phyloP scores from a whole-genome alignment of 1,140 invertebrate genomes.

The Drosophila chauvacae region DNA sequence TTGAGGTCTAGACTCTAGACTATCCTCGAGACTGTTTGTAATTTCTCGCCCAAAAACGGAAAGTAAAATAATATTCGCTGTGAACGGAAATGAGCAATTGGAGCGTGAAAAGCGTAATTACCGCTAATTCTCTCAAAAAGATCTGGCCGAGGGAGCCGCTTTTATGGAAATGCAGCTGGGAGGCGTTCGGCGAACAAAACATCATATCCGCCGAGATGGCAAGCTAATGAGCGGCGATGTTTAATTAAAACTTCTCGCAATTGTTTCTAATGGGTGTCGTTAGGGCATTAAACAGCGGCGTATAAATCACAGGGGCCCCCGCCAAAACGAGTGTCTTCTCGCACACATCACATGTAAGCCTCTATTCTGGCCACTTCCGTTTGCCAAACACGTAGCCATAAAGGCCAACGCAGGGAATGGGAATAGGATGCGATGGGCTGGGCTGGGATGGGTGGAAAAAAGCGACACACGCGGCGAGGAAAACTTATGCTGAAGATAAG shows the following conservation, averaged over 20 bases:
- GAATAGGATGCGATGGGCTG: constrained; percentile 1
- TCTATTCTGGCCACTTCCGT: constrained; percentile 76
- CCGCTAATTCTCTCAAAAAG: constrained; percentile 53
- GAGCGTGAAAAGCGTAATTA: constrained; percentile 77
- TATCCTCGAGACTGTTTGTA: constrained; percentile 28
- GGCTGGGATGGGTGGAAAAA: not conserved
- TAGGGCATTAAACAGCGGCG: constrained; percentile 73
- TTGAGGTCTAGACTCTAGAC: constrained; percentile 16
- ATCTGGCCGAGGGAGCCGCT: constrained; percentile 47
- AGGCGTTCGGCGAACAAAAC: not conserved
- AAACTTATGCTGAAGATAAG: constrained; percentile 73
- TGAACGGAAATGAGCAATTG: constrained; percentile 75
- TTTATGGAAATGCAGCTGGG: constrained; percentile 59
- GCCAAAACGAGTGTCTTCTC: constrained; percentile 39
- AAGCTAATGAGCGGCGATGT: constrained; percentile 64
- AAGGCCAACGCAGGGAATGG: constrained; percentile 43
- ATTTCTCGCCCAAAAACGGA: constrained; percentile 50
- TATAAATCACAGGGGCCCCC: constrained; percentile 68
- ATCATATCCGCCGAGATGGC: constrained; percentile 17
- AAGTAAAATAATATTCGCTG: constrained; percentile 40
- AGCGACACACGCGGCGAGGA: constrained; percentile 41
- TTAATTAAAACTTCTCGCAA: constrained; percentile 82
- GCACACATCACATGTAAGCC: constrained; percentile 35
- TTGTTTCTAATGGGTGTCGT: constrained; percentile 81
- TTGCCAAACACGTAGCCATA: constrained; percentile 83